Base-by-base conservation (phyloP, 2,113 vertebrate species). In the Platanista minor region DNA sequence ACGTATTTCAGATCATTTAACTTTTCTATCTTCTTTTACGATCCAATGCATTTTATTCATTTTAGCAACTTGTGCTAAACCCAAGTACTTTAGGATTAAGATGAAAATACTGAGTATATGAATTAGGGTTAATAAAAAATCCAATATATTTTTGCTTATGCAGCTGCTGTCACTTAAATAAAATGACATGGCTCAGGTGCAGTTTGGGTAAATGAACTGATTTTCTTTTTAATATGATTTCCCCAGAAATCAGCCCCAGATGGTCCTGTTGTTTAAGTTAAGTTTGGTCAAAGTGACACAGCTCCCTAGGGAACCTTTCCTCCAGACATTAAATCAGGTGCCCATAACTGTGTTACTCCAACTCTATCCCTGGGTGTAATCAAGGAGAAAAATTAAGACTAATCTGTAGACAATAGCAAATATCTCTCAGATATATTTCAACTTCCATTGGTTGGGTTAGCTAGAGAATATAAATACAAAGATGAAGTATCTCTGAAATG, bases 1-100 rank as follows among this genome's bases (percentile, higher is more conserved):
- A 97, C 92, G n/a, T 96, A 98, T 96, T 98, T 98, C 97, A 98
- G 93, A 91, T 98, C 89, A 98, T 98, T 98, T 98, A 98, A 98
- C 92, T 98, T 98, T 97, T 98, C 95, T 97, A 97, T 97, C 89
- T 98, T 83, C 91, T 97, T 98, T 98, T 98, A 98, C 98, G 98
- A 98, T 97, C 87, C 95, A 97, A 84, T 98, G 93, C 97, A 98
- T 98, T 98, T 98, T 98, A 98, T 98, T 97, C 88, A n/a, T 98
- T 96, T 97, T 95, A 97, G 82, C 87, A 98, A 98, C 88, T 97
- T 39, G 14, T 96, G 89, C 80, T 97, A 80, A 97, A 83, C 39
- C 57, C 89, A 97, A 97, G 54, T 82, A 97, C 59, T 90, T 81
- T 87, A 94, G 57, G 94, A 85, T 83, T 96, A 92, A 98, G 92